Evolutionary conservation across 2,113 vertebrate genomes (phyloP).

Genomic region (Grus americana): DNA sequence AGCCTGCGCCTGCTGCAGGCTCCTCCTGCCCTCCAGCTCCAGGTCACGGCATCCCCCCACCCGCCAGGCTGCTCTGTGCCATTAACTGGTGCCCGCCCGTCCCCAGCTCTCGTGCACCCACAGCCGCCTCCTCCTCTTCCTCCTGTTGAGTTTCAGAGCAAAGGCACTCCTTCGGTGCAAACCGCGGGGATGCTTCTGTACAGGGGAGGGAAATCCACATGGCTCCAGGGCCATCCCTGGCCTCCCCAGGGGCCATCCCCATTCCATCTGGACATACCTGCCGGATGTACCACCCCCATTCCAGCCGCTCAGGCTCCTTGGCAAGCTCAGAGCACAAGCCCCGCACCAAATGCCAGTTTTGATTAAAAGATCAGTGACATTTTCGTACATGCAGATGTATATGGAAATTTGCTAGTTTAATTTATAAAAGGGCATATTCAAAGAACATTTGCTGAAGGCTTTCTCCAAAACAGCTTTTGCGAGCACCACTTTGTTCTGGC

Average conservation of each 20-base stretch:
- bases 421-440: neutral
- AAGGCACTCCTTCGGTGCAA: neutral
- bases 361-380: conserved; percentile 21
- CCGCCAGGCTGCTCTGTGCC: neutral
- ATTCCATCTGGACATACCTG: neutral
- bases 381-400: neutral
- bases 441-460: neutral
- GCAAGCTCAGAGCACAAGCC: neutral
- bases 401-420: neutral
- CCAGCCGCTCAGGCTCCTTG: neutral
- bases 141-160: neutral
- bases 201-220: neutral
- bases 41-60: neutral
- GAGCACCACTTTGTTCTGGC: neutral
- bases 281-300: neutral
- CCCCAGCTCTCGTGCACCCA: neutral
- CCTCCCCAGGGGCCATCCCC: neutral
- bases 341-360: neutral
- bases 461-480: neutral
- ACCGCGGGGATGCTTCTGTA: neutral
- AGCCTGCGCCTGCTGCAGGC: neutral
- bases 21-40: neutral
- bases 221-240: neutral
- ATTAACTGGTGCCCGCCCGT: accelerated
- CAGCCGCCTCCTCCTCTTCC: neutral